These are phyloP conservation scores for Parambassis ranga DNA, from an alignment of 2,797 vertebrate genomes.

Conservation along the genomic window DNA sequence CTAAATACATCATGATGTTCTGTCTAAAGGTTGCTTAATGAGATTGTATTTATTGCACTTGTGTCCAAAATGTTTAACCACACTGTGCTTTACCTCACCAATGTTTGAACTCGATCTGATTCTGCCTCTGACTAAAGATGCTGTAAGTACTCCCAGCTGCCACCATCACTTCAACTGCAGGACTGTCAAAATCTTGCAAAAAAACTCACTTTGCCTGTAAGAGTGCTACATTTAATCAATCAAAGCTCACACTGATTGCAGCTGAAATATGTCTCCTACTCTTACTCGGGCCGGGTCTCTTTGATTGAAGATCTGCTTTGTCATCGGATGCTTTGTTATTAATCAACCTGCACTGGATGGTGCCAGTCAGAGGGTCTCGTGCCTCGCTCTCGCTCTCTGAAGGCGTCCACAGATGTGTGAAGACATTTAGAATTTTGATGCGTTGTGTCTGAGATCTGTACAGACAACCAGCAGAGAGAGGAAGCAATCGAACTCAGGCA, in stretches of 20 bases:
- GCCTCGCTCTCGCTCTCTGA: neutral
- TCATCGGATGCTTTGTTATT: conserved; percentile 21
- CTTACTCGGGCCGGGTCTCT: neutral
- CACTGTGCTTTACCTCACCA: neutral
- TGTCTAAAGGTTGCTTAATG: too few species aligned
- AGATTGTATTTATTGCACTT: neutral
- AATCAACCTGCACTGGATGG: conserved; percentile 31
- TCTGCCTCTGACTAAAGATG: neutral
- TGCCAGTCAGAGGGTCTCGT: neutral
- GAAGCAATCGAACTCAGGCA: conserved; percentile 64
- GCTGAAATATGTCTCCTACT: conserved; percentile 10
- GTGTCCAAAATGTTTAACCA: neutral
- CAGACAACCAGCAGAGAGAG: conserved; percentile 45
- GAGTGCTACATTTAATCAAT: conserved; percentile 34
- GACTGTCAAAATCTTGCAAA: conserved; percentile 26
- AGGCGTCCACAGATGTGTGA: conserved; percentile 19
- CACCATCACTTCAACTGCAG: neutral
- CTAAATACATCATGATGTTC: too few species aligned
- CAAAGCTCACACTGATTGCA: conserved; percentile 31
- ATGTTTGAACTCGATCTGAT: neutral
- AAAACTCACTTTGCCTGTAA: conserved; percentile 10
- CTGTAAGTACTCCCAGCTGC: conserved; percentile 26
- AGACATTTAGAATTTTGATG: conserved; percentile 45
- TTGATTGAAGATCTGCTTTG: conserved; percentile 24
- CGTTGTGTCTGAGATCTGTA: conserved; percentile 30